Percentiles rank a stretch among this genome's conserved stretches.
Conservation (phyloP, 1,140 invertebrate species). For the Drosophila kikkawai region DNA sequence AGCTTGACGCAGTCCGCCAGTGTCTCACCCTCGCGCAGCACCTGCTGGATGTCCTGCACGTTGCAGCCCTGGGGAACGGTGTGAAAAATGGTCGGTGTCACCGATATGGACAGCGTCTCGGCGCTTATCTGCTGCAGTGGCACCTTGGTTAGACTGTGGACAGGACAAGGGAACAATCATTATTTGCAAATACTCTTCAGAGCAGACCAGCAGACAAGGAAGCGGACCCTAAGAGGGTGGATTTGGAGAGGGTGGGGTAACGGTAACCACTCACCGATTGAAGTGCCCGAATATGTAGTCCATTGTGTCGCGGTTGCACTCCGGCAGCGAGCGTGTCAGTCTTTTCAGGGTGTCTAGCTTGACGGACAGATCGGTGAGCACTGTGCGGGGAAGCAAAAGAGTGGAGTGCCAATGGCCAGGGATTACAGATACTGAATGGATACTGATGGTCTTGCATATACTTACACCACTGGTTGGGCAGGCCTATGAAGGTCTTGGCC, state of each 20-base stretch:
- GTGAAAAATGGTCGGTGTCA: slow-evolving; percentile 81
- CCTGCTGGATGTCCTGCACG: slow-evolving; percentile 67
- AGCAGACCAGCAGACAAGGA: not conserved
- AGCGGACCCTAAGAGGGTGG: too few relatives aligned
- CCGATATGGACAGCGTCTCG: slow-evolving; percentile 76
- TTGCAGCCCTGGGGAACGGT: slow-evolving; percentile 71
- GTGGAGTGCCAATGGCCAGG: too few relatives aligned
- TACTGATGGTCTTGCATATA: not conserved
- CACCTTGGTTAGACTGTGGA: slow-evolving; percentile 73
- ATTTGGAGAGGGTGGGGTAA: too few relatives aligned
- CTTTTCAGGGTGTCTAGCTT: slow-evolving; percentile 80
- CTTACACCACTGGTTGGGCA: slow-evolving; percentile 79
- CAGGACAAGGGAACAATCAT: too few relatives aligned
- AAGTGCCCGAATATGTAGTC: slow-evolving; percentile 80
- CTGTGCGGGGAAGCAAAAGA: slow-evolving; percentile 10
- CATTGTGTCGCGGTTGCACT: slow-evolving; percentile 80
- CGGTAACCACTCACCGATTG: slow-evolving; percentile 63
- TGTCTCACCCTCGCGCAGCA: slow-evolving; percentile 74
- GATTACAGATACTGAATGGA: not conserved
- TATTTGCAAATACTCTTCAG: not conserved
- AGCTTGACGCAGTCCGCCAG: slow-evolving; percentile 78
- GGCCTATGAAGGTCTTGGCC: slow-evolving; percentile 79
- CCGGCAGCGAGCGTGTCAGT: slow-evolving; percentile 80
- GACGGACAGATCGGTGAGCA: slow-evolving; percentile 67
- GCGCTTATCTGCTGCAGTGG: slow-evolving; percentile 79